Conservation (phyloP, 2,113 vertebrate genomes). For the Urocitellus parryii region DNA sequence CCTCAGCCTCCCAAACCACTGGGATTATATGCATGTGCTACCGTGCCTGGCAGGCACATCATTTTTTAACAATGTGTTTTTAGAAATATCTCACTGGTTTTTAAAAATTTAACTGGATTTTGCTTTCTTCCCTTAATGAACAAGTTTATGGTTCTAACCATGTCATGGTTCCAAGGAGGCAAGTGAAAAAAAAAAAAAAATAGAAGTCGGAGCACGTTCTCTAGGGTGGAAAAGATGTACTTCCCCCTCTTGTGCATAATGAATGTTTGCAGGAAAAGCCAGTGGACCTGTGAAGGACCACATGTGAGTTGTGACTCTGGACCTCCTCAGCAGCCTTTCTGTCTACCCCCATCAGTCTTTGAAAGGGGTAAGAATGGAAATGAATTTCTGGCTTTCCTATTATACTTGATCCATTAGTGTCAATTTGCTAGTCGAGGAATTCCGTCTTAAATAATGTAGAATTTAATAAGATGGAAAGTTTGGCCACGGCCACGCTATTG, state of each 20-base stretch:
- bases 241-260: not conserved
- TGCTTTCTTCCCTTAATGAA: not conserved
- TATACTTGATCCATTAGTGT: not conserved
- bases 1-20: no score
- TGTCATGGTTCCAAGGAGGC: not conserved
- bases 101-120: conserved; percentile 19
- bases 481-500: not conserved
- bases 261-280: not conserved
- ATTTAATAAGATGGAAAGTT: not conserved
- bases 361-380: not conserved
- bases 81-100: conserved; percentile 26
- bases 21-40: no score
- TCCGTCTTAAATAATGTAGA: conserved; percentile 1
- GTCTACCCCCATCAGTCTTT: not conserved
- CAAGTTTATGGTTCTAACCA: not conserved
- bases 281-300: not conserved
- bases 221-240: not conserved
- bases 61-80: conserved; percentile 28
- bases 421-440: not conserved
- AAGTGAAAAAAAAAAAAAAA: not conserved
- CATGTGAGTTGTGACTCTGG: not conserved
- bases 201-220: not conserved
- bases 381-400: not conserved
- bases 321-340: not conserved
- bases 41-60: not conserved